Percentiles rank a stretch among this genome's conserved stretches.
Evolutionary conservation across 2,888 invertebrate species (phyloP).

Genomic region (Eupsilia transversa): DNA sequence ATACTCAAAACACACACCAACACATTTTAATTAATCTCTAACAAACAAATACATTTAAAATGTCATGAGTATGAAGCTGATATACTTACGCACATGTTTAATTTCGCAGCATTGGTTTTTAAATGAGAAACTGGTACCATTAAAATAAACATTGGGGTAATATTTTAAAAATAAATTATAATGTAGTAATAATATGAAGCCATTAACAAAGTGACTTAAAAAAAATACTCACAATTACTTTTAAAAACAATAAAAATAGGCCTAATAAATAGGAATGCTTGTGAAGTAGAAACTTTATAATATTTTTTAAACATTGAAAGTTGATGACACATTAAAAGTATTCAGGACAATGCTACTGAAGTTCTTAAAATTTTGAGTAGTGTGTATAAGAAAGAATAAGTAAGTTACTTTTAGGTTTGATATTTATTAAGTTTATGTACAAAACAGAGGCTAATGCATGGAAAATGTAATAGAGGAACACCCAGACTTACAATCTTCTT

Average conservation of each 20-base stretch:
- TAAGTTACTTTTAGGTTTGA: neutral
- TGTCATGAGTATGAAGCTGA: conserved; percentile 67
- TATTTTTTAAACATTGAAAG: conserved; percentile 27
- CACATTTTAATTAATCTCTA: conserved; percentile 59
- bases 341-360: conserved; percentile 14
- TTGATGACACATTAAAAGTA: conserved; percentile 32
- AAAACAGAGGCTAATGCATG: conserved; percentile 7
- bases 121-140: conserved; percentile 39
- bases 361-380: conserved; percentile 5
- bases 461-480: conserved; percentile 7
- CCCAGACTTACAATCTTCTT: neutral
- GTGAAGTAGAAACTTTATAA: conserved; percentile 53
- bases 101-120: conserved; percentile 36
- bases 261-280: conserved; percentile 66
- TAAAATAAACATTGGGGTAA: conserved; percentile 33
- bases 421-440: conserved; percentile 11
- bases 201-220: conserved; percentile 27
- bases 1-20: conserved; percentile 62
- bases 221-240: conserved; percentile 34
- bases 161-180: conserved; percentile 40
- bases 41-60: conserved; percentile 68
- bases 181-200: conserved; percentile 29
- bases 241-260: conserved; percentile 54
- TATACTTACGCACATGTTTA: conserved; percentile 50
- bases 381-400: conserved; percentile 1